Conservation (phyloP, 2,113 vertebrate species). For the Falco punctatus region DNA sequence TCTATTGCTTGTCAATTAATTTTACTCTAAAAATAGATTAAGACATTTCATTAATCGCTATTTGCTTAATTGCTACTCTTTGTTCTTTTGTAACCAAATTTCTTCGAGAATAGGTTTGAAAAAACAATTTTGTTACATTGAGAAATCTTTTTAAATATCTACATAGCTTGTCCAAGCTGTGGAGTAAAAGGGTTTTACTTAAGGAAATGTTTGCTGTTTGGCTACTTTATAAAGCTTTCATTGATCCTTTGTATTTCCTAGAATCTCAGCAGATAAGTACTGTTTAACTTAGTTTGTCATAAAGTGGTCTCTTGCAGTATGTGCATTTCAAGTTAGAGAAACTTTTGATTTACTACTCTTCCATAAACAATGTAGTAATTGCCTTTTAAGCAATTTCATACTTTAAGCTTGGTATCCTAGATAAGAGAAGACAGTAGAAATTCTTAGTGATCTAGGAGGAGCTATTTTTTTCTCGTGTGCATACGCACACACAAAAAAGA, state of each 20-base stretch:
- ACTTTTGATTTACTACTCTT: not conserved
- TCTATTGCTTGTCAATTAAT: not conserved
- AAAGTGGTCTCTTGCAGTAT: not conserved
- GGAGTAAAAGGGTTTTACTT: not conserved
- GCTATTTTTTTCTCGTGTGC: not conserved
- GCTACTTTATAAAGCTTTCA: not conserved
- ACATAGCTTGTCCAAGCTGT: not conserved
- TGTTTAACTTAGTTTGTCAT: not conserved
- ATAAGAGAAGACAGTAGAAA: not conserved
- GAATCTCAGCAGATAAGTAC: not conserved
- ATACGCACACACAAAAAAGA: not conserved
- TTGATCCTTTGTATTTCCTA: not conserved
- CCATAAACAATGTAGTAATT: not conserved
- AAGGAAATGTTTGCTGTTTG: not conserved
- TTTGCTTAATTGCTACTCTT: not conserved
- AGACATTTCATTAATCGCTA: not conserved
- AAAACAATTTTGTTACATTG: not conserved
- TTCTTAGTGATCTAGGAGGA: not conserved
- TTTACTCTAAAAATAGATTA: not conserved
- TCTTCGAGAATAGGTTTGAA: not conserved
- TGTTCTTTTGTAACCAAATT: not conserved
- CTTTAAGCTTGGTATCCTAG: not conserved
- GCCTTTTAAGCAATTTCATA: not conserved
- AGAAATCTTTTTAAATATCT: not conserved
- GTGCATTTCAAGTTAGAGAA: not conserved